These are phyloP conservation scores for Serinus canaria DNA, from an alignment of 2,113 vertebrate species.

Conservation along the genomic window DNA sequence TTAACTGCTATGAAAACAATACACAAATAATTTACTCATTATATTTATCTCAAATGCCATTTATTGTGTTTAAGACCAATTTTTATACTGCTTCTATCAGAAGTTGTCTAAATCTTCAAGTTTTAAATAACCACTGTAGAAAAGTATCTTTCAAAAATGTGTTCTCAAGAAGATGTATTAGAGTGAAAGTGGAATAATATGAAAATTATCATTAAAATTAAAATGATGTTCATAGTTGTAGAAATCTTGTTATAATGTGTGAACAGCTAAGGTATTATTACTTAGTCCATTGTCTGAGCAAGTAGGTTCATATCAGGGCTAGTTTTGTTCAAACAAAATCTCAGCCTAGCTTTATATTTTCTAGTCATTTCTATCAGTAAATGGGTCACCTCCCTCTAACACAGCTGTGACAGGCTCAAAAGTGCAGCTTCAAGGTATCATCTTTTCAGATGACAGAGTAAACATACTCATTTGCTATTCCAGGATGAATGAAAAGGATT, in stretches of 20 bases:
- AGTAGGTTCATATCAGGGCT: neutral
- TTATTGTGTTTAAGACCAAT: neutral
- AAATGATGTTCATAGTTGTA: neutral
- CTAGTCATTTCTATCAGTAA: conserved; percentile 10
- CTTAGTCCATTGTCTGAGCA: neutral
- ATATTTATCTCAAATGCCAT: neutral
- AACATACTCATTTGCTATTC: conserved; percentile 62
- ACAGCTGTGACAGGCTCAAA: conserved; percentile 44
- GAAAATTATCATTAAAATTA: neutral
- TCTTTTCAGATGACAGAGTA: conserved; percentile 57
- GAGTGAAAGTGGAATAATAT: neutral
- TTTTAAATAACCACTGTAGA: neutral
- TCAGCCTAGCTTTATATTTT: conserved; percentile 8
- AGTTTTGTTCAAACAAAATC: conserved; percentile 32
- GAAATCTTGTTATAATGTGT: neutral
- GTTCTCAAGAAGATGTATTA: neutral
- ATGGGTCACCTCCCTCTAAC: conserved; percentile 38
- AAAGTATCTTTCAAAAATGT: neutral
- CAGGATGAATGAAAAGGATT: conserved; percentile 45
- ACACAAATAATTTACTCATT: neutral
- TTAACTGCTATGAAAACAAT: neutral
- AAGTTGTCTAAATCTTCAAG: neutral
- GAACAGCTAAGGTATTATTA: neutral
- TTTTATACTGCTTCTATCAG: neutral
- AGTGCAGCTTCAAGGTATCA: conserved; percentile 39